These are phyloP conservation scores for Champsocephalus gunnari DNA, from an alignment of 2,797 vertebrate species.

Conservation along the genomic window DNA sequence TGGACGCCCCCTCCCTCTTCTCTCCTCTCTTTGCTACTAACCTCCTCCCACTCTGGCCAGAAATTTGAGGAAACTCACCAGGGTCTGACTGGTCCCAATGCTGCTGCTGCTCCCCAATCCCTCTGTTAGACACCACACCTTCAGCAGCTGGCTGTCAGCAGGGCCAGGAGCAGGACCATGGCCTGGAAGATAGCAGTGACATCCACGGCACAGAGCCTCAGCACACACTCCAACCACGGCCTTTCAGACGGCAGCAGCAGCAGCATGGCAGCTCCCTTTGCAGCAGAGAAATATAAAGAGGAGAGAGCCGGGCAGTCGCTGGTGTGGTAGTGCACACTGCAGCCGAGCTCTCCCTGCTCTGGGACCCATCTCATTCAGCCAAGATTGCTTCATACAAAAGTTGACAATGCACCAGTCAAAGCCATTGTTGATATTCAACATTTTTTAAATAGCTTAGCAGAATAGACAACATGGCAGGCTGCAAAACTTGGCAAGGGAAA, in stretches of 20 bases:
- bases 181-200: constrained; percentile 53
- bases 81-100: constrained; percentile 69
- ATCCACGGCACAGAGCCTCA: constrained; percentile 48
- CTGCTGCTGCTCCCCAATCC: constrained; percentile 65
- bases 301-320: constrained; percentile 69
- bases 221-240: constrained; percentile 36
- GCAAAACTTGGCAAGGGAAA: constrained; percentile 96
- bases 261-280: constrained; percentile 43
- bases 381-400: constrained; percentile 99
- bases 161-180: constrained; percentile 54
- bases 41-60: constrained; percentile 80
- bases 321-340: constrained; percentile 84
- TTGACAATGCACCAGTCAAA: constrained; percentile 97
- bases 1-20: constrained; percentile 61
- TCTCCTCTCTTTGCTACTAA: constrained; percentile 60
- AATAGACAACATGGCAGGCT: constrained; percentile 96
- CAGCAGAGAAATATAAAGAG: constrained; percentile 69
- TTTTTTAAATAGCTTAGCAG: constrained; percentile 99
- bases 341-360: constrained; percentile 91
- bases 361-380: constrained; percentile 97
- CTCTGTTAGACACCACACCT: constrained; percentile 74
- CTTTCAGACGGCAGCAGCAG: constrained; percentile 42
- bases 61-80: constrained; percentile 85
- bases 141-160: constrained; percentile 70
- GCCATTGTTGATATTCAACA: constrained; percentile 99